A percentile compares a stretch with the other conserved stretches of the same genome.
Evolutionary conservation across 2,113 vertebrate species (phyloP).

Genomic region (Mesembrinibis cayennensis): DNA sequence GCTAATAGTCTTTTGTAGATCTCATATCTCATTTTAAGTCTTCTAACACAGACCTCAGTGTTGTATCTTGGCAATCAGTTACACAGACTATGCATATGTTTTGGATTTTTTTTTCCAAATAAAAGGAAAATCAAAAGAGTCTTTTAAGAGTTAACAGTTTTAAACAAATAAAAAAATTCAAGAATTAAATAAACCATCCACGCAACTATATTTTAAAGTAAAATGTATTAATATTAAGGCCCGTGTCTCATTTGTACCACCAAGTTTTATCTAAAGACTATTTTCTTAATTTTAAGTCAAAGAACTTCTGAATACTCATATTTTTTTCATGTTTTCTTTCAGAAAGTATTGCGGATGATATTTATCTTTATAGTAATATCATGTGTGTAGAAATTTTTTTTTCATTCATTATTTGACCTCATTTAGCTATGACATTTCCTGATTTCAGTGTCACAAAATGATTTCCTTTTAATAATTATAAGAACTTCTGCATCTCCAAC

Average conservation of each 20-base stretch:
- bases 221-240: neutral
- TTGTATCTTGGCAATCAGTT: neutral
- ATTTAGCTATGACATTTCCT: neutral
- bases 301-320: neutral
- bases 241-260: neutral
- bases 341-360: neutral
- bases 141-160: neutral
- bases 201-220: neutral
- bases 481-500: neutral
- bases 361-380: neutral
- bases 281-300: neutral
- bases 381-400: neutral
- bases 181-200: neutral
- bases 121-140: neutral
- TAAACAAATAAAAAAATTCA: neutral
- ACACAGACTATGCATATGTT: fast-evolving
- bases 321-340: neutral
- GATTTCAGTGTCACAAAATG: neutral
- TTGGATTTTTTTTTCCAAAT: neutral
- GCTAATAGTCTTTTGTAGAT: neutral
- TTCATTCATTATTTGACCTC: neutral
- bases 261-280: neutral
- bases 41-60: neutral
- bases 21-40: neutral
- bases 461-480: neutral